These are phyloP conservation scores for Beroe ovata DNA, from an alignment of 37 sponge, comb jelly and placozoan species.

Conservation along the genomic window DNA sequence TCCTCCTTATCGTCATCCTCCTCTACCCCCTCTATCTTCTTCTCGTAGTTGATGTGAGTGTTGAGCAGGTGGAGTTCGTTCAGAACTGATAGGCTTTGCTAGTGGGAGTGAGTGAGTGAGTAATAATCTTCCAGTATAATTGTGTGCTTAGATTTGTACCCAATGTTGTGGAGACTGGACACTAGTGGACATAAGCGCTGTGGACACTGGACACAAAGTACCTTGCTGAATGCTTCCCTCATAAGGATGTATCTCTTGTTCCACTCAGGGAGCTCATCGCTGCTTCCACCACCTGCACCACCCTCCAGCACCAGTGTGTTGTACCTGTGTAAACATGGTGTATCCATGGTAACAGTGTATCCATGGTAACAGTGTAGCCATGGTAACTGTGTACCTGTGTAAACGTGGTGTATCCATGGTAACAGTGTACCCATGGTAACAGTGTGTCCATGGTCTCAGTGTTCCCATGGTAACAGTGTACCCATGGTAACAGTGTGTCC, in stretches of 20 bases:
- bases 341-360: no score
- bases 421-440: no score
- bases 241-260: constrained; percentile 51
- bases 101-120: no score
- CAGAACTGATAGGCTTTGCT: constrained; percentile 7
- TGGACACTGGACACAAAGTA: no score
- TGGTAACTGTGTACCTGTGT: no score
- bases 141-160: no score
- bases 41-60: constrained; percentile 56
- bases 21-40: neutral
- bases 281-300: neutral
- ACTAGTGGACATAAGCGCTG: no score
- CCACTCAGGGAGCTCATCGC: constrained; percentile 30
- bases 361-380: no score
- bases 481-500: neutral
- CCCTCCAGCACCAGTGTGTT: constrained; percentile 7
- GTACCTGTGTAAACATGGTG: no score
- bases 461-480: neutral
- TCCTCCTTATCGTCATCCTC: constrained; percentile 31
- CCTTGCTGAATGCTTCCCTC: constrained; percentile 34
- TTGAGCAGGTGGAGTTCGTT: constrained; percentile 52
- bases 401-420: no score
- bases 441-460: neutral
- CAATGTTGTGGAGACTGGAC: no score
- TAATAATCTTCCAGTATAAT: no score